These are phyloP conservation scores for Neodiprion lecontei DNA, from an alignment of 1,140 invertebrate species.

Conservation along the genomic window DNA sequence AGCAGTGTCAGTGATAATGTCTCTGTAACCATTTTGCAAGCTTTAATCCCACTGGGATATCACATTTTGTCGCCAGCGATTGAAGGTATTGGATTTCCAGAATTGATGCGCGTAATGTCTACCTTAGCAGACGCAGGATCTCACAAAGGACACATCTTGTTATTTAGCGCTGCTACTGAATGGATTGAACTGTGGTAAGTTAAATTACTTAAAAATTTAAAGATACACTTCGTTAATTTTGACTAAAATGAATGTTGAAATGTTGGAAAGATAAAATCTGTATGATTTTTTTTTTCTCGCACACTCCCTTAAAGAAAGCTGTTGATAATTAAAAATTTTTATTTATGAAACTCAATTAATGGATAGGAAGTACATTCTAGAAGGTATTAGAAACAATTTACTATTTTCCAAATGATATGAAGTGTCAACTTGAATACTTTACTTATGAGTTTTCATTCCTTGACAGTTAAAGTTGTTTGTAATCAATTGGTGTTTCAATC, in stretches of 20 bases:
- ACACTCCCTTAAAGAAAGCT: background rate
- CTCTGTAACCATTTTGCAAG: slow-evolving; percentile 75
- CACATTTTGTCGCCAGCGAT: slow-evolving; percentile 70
- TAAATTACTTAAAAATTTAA: no score
- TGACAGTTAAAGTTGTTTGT: no score
- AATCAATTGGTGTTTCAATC: no score
- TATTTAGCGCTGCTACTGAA: slow-evolving; percentile 80
- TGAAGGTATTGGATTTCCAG: slow-evolving; percentile 78
- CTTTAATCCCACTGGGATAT: slow-evolving; percentile 78
- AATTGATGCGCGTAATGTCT: slow-evolving; percentile 81
- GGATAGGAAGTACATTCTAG: background rate
- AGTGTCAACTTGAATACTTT: no score
- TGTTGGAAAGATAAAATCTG: background rate
- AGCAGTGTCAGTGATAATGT: slow-evolving; percentile 72
- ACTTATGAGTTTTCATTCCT: no score
- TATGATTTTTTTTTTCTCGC: slow-evolving; percentile 15
- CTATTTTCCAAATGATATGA: no score
- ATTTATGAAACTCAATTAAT: no score
- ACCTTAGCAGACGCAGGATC: slow-evolving; percentile 83
- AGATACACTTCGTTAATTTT: no score
- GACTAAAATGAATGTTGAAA: background rate
- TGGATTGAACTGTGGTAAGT: slow-evolving; percentile 79
- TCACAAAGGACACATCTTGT: slow-evolving; percentile 75
- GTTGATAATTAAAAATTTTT: no score
- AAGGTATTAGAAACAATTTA: background rate